Conservation (phyloP, 2,797 vertebrate genomes). For the Numenius phaeopus region DNA sequence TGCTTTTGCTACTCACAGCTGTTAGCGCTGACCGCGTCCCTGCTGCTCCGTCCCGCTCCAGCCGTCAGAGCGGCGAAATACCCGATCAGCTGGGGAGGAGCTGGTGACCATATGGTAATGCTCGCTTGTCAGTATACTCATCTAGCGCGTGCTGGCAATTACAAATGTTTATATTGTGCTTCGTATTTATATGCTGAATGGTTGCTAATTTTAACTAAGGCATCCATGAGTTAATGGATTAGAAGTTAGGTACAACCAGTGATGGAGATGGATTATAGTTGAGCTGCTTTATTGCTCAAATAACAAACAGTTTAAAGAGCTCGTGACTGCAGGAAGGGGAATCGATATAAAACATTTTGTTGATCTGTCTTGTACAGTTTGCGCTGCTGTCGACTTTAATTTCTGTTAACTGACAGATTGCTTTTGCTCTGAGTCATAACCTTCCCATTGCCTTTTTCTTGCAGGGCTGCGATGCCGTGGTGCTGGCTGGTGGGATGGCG, state of each 20-base stretch:
- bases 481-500: neutral
- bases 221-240: neutral
- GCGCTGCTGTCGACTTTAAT: neutral
- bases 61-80: accelerated
- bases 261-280: neutral
- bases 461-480: neutral
- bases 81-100: neutral
- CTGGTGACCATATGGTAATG: neutral
- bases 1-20: neutral
- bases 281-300: neutral
- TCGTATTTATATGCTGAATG: neutral
- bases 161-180: neutral
- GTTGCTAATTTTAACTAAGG: neutral
- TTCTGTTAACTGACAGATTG: neutral
- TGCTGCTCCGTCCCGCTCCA: accelerated
- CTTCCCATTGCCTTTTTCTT: neutral
- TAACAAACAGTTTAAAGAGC: neutral
- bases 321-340: neutral
- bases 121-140: neutral
- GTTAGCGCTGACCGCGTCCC: neutral
- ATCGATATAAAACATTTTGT: neutral
- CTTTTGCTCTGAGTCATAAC: neutral
- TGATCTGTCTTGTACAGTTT: neutral
- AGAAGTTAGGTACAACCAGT: neutral
- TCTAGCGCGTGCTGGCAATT: neutral